Evolutionary conservation across 2,888 invertebrate genomes (phyloP).

Genomic region (Globia sparganii): DNA sequence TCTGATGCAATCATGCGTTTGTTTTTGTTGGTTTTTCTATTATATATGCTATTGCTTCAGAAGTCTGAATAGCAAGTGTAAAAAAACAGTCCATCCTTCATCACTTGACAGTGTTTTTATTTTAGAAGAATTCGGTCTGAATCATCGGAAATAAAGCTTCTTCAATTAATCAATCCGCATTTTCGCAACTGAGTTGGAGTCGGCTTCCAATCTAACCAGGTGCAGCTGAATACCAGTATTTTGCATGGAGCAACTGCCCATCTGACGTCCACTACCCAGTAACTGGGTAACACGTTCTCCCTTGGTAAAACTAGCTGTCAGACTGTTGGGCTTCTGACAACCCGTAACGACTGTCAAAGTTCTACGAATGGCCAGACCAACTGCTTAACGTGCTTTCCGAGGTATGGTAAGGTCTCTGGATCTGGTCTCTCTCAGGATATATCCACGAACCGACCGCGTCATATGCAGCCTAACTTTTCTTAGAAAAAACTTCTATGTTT

Average conservation of each 20-base stretch:
- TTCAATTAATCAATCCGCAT: neutral
- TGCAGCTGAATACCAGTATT: neutral
- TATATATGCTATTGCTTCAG: neutral
- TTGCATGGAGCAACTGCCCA: neutral
- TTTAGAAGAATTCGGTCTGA: neutral
- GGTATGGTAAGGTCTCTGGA: neutral
- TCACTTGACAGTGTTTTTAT: neutral
- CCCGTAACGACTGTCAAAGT: neutral
- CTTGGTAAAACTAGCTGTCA: neutral
- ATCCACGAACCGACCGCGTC: neutral
- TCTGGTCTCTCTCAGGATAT: too few species aligned
- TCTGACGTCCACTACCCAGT: neutral
- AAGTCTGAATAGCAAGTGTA: neutral
- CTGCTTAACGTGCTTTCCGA: neutral
- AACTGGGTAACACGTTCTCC: neutral
- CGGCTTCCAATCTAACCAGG: neutral
- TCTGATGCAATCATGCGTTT: slow-evolving; percentile 35
- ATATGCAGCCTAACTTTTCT: neutral
- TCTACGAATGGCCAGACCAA: neutral
- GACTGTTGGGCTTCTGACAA: neutral
- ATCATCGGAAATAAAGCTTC: neutral
- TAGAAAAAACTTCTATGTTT: neutral
- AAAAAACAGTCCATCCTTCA: neutral
- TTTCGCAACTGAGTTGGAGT: neutral
- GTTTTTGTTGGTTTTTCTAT: slow-evolving; percentile 2